Base-by-base conservation (phyloP, 2,113 vertebrate species). In the Vidua macroura region DNA sequence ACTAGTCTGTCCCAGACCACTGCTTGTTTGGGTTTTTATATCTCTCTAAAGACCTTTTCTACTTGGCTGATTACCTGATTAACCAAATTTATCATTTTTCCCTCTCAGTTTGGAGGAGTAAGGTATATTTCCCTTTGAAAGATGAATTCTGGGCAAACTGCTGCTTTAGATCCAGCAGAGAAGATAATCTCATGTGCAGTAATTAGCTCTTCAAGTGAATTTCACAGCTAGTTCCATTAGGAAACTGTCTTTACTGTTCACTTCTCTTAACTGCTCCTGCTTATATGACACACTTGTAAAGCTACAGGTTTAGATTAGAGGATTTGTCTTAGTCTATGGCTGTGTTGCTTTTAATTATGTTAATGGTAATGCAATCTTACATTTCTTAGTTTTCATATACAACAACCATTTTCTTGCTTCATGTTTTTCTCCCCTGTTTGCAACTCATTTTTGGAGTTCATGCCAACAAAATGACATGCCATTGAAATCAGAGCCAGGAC, bases 1-100 rank as follows among this genome's bases (percentile, higher is more conserved):
- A 79, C 22, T 72, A 11, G 1, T 58, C 43, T 4, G 0, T 46
- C 33, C 43, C 59, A 16, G 23, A 49, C 6, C 0, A 0, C 16
- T 59, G 18, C 33, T 88, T 72, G 10, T n/a, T 63, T 80, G 43
- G 33, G 6, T 27, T 93, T 91, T 95, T 35, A 18, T 58, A 23
- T 6, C 19, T 43, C 15, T 51, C 20, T 88, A 33, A 53, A 92
- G 25, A 62, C 6, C 11, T 58, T 72, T 78, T 5, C 4, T 49
- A 17, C 48, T 81, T 92, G 41, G 13, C 22, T 86, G 62, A 67
- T 88, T 35, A 80, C 33, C 28, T 55, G 60, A 59, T 87, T 44
- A 48, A 84, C 17, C 28, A 43, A 48, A 78, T 62, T 55, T 20
- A 84, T 37, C 12, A 28, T 10, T 70, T 83, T 83, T 13, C 22